Evolutionary conservation across 2,797 vertebrate species (phyloP), one percentile per base, ranked within the genome.

Genomic region (Liasis olivaceus): DNA sequence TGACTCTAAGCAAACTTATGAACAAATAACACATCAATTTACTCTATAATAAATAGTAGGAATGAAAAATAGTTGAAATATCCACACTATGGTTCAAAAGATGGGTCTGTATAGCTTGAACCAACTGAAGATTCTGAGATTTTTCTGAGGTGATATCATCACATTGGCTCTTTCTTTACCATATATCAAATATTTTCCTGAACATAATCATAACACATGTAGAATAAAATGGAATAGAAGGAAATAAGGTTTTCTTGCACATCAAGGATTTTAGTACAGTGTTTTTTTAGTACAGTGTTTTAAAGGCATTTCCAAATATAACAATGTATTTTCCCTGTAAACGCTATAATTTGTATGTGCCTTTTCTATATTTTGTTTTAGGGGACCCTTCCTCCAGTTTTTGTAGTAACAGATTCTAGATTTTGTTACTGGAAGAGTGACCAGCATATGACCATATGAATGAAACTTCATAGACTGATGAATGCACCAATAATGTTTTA

Each of bases 401-500:
- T 92, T 81, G 77, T 91, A 88, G 42, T 95, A 90, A 92, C 89
- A 94, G 94, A 93, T 13, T 94, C 85, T 93, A 77, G 28, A 92
- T 96, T 90, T 17, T 64, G 87, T 92, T 58, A 51, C 13, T 94
- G 85, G 94, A 90, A 93, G 88, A 95, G 72, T 89, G 94, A 91
- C 89, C 91, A 95, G 22, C 11, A 26, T 85, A 90, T 94, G 66
- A 69, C 92, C 54, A 7, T 93, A 86, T 81, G 92, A 95, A 94
- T 93, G 89, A 94, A 89, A 89, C 89, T 88, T 91, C 94, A 95
- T 96, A 94, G 94, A 94, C 90, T 92, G 1, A 94, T 89, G 54
- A 95, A 94, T 93, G 59, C 77, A 86, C 95, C 86, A 94, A 94
- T 91, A 51, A 88, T 92, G 87, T 92, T 95, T 95, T 96, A 95